Evolutionary conservation across 2,797 vertebrate species (phyloP), one percentile per base, ranked within the genome.

Genomic region (Arrhamphus sclerolepis): DNA sequence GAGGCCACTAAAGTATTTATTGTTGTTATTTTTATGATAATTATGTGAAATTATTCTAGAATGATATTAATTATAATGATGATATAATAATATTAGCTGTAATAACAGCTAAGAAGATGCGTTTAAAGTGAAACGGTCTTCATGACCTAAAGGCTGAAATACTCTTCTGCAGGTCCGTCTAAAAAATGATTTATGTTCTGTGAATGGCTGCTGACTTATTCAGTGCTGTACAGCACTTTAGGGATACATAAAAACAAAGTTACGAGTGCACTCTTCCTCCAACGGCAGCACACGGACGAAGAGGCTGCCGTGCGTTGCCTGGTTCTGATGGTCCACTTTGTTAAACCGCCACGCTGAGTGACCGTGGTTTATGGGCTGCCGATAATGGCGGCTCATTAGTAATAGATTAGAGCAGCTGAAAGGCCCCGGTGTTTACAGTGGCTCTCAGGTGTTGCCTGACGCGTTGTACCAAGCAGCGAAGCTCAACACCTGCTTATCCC

Each of bases 401-500:
- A 46, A 46, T 14, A 42, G 31, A 46, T 66, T 29, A 38, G 14
- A 51, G 18, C 18, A 42, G 56, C 48, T 67, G 20, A 72, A 65
- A 62, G 55, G 29, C 31, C n/a, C 11, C 11, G 7, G 31, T 6
- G 38, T 17, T 55, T 62, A 69, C 65, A 75, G 62, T 78, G 54
- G 43, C 8, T 43, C 31, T 49, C 43, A 65, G 77, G 59, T 67
- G 0, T 41, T 18, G 49, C 46, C 52, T 72, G 61, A 64, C 60
- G 42, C 50, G 61, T 55, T 70, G 66, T 40, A 72, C 52, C 65
- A 64, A 70, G 58, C 77, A 61, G 66, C 72, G 50, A 26, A 48
- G 17, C 57, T 48, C 28, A 75, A 78, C 87, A 89, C 87, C 87
- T 89, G 88, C 75, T 73, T 84, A 67, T 83, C 62, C 70, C 46